These are phyloP conservation scores for Pelochelys cantorii DNA, from an alignment of 2,797 vertebrate species.

Conservation along the genomic window DNA sequence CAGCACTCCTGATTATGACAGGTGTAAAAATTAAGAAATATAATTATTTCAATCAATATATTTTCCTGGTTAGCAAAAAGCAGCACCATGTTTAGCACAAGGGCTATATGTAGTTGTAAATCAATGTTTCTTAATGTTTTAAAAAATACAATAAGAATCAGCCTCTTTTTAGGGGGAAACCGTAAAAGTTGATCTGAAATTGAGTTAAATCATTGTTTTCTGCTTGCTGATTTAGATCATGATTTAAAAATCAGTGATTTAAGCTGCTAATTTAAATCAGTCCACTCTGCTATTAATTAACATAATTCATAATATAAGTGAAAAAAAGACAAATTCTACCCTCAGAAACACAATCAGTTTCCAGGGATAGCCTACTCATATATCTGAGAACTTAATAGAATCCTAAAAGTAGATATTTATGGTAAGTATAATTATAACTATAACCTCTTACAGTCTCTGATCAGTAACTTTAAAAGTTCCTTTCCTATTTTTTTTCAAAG, in stretches of 20 bases:
- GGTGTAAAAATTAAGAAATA: too few species aligned
- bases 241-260: too few species aligned
- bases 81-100: too few species aligned
- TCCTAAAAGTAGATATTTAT: neutral
- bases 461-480: neutral
- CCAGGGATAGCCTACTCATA: neutral
- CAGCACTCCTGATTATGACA: too few species aligned
- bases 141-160: too few species aligned
- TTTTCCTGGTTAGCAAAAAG: too few species aligned
- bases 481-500: neutral
- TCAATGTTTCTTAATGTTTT: too few species aligned
- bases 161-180: too few species aligned
- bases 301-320: neutral
- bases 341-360: accelerated
- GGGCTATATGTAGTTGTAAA: too few species aligned
- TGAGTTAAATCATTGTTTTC: neutral
- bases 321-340: neutral
- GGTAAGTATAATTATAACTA: neutral
- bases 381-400: neutral
- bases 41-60: too few species aligned
- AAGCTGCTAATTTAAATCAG: neutral
- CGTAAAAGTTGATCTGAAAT: too few species aligned
- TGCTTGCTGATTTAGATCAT: neutral
- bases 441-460: neutral
- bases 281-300: neutral